These are phyloP conservation scores for Epizoanthus rinbou DNA, from an alignment of 92 coral and sea anemone species.

Conservation along the genomic window DNA sequence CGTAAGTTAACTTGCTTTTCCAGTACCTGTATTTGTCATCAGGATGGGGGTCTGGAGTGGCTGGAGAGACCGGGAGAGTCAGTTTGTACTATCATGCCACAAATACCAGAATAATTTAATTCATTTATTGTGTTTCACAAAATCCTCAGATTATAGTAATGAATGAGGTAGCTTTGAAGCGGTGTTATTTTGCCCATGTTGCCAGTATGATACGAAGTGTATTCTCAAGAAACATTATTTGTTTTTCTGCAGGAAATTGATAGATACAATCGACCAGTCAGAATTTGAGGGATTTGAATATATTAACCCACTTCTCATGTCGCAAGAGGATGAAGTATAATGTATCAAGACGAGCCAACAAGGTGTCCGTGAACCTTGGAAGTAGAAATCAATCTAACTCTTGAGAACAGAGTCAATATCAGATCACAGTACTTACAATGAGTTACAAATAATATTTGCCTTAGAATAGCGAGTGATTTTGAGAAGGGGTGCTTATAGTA, in stretches of 20 bases:
- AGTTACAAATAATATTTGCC: neutral
- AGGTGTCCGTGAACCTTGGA: neutral
- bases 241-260: constrained; percentile 70
- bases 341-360: neutral
- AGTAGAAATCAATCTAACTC: too few relatives aligned
- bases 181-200: too few relatives aligned
- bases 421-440: neutral
- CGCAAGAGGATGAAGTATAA: constrained; percentile 93
- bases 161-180: too few relatives aligned
- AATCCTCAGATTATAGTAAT: too few relatives aligned
- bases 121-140: neutral
- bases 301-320: constrained; percentile 95
- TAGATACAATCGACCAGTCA: constrained; percentile 97
- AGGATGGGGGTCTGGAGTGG: too few relatives aligned
- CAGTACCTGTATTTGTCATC: too few relatives aligned
- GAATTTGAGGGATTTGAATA: constrained; percentile 99
- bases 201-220: too few relatives aligned
- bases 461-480: too few relatives aligned
- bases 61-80: too few relatives aligned
- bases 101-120: neutral
- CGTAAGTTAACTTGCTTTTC: constrained; percentile 66
- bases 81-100: neutral
- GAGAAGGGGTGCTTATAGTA: too few relatives aligned
- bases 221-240: neutral
- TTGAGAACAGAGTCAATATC: neutral